Percentiles rank a stretch among this genome's conserved stretches.
Conservation (phyloP, 2,888 invertebrate species). For the Pecten maximus region DNA sequence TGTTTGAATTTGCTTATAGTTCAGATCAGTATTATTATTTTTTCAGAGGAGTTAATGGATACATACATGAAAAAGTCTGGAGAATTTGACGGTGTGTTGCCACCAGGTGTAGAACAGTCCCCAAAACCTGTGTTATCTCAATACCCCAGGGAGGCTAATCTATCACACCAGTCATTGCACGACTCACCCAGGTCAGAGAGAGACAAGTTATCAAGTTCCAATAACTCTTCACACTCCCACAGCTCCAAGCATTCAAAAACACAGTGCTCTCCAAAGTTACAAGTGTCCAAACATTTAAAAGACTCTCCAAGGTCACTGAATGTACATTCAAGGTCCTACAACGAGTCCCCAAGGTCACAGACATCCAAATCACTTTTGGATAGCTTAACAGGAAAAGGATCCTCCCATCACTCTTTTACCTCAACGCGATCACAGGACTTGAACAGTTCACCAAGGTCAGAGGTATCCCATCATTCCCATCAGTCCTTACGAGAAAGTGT, state of each 20-base stretch:
- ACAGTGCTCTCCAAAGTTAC: neutral
- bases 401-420: neutral
- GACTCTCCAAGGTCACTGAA: neutral
- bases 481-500: neutral
- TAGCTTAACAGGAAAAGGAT: neutral
- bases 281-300: neutral
- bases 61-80: neutral
- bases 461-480: neutral
- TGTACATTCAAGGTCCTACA: neutral
- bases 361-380: slow-evolving; percentile 17
- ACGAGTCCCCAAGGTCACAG: slow-evolving; percentile 33
- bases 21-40: no score
- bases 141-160: neutral
- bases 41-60: neutral
- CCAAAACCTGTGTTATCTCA: neutral
- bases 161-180: neutral
- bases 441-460: neutral
- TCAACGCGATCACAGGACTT: neutral
- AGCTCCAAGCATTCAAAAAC: neutral
- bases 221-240: neutral
- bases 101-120: neutral
- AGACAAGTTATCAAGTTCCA: neutral
- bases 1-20: no score
- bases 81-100: neutral
- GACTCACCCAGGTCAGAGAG: neutral